Base-by-base conservation (phyloP, 1,140 invertebrate genomes). In the Grapholita molesta region DNA sequence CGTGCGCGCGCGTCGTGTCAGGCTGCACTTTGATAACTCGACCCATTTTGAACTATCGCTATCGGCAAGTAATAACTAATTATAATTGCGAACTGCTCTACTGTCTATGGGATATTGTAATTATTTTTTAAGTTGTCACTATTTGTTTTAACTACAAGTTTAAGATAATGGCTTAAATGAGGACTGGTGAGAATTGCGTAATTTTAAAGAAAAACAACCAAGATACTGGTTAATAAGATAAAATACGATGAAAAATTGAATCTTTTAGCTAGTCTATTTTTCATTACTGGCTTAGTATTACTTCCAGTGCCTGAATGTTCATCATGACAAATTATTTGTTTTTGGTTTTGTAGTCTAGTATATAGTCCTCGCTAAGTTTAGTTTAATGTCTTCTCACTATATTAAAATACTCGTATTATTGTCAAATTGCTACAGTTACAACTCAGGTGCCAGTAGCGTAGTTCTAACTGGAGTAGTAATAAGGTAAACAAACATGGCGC, bases 401-500 rank as follows among this genome's bases (percentile, higher is more conserved):
- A 21, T 21, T 21, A 48, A 48, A 48, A n/a, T 15, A 15, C 18
- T 48, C 8, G 38, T 48, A 48, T 8, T 28, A 25, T 28, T 28
- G 25, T 61, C 24, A 25, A 61, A 61, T 8, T 61, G 55, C 6
- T 32, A 61, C 55, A 61, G 55, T 61, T 32, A 61, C 24, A 28
- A 30, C 55, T 32, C 25, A 61, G 55, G 55, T 61, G 70, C 75
- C 72, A 73, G 76, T 77, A 76, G 69, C 76, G 79, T 78, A 80
- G 75, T 86, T 80, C 83, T 85, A 86, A 83, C 79, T 67, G 70
- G 74, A 79, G 69, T 71, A 77, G 77, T 87, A 83, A 89, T 85
- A 78, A 82, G 76, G 80, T 82, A 85, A 86, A 83, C 85, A 89
- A 87, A 89, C 71, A 72, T 67, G 8, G n/a, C 3, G 48, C 35